Base-by-base conservation (phyloP, 1,140 invertebrate genomes). In the Condylostylus longicornis region DNA sequence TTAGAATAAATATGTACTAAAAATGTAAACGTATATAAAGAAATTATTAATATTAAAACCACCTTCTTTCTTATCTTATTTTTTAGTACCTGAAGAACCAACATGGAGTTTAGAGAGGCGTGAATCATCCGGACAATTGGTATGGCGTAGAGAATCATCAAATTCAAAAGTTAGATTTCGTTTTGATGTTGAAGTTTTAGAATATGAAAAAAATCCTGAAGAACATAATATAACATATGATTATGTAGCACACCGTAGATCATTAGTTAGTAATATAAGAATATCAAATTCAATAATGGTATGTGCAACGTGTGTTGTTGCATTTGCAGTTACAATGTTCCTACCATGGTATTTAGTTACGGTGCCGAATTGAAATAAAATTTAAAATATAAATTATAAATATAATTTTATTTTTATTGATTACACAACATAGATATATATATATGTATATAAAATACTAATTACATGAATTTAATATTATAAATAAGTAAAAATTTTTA, bases 91-190 rank as follows among this genome's bases (percentile, higher is more conserved):
- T 22, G 13, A 19, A 2, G 65, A 67, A 53, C 65, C 66, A 9
- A 57, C 64, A 41, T 68, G 66, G 66, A 65, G 63, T 45, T 41
- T 68, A 45, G 64, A 67, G 44, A 47, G 61, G 13, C 52, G 61
- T 3, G 62, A 60, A 33, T 61, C 58, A n/a, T 59, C 57, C 4
- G 61, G 58, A 3, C 48, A 58, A 42, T 51, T 65, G 40, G 64
- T 63, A 18, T 68, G 65, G 66, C 50, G 65, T 13, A 54, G 65
- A 36, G 60, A 65, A n/a, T 52, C 58, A 14, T 65, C 50, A 32
- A 62, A 60, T 41, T 65, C 66, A 0, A 65, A 62, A 42, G 53
- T 58, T 2, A 52, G 54, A 2, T 68, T 68, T 44, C 64, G 61
- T 5, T 61, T 62, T 22, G 64, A 68, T 18, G 65, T 67, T 12